Base-by-base conservation (phyloP, 2,888 invertebrate genomes). In the Callyntrura sp. region DNA sequence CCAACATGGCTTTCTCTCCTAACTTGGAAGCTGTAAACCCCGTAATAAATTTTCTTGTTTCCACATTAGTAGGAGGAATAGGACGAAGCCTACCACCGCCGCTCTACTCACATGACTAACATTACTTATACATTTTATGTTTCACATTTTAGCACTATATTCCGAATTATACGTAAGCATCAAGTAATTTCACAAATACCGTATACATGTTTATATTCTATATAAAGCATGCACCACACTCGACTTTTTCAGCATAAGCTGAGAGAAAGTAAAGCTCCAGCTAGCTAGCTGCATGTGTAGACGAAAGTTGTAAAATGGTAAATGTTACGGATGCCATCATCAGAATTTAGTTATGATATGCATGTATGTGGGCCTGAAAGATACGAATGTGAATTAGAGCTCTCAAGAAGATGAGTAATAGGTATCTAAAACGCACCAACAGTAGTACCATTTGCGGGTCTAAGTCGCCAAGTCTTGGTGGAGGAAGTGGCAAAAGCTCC, bases 381-480 rank as follows among this genome's bases (percentile, higher is more conserved):
- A 78, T 85, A 85, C 65, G 25, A 65, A 65, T 62, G 48, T 65
- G 85, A 85, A 85, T 85, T 85, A 85, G 48, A 78, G 48, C 79
- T 81, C 79, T 87, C 68, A 68, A 79, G 79, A 68, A 79, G 79
- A 87, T 85, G 85, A 85, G 85, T 85, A 78, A 85, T 87, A 81
- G 86, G 68, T 62, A 85, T 85, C 48, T 78, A 62, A 85, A 85
- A 76, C 85, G 79, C 79, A 87, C 79, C 86, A 79, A 85, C 57
- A 73, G 73, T 28, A 51, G 43, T 23, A 35, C 35, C 6, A 2
- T 35, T 2, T 35, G 35, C 35, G 3, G 2, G 2, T 6, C 35
- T 6, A 35, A 35, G 35, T 35, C 35, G 2, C 35, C 35, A 35
- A 35, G 14, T 12, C n/a, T n/a, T n/a, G n/a, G n/a, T 0, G 28